phyloP scores from a whole-genome alignment of 2,113 vertebrate species.

The Pelmatolapia mariae region DNA sequence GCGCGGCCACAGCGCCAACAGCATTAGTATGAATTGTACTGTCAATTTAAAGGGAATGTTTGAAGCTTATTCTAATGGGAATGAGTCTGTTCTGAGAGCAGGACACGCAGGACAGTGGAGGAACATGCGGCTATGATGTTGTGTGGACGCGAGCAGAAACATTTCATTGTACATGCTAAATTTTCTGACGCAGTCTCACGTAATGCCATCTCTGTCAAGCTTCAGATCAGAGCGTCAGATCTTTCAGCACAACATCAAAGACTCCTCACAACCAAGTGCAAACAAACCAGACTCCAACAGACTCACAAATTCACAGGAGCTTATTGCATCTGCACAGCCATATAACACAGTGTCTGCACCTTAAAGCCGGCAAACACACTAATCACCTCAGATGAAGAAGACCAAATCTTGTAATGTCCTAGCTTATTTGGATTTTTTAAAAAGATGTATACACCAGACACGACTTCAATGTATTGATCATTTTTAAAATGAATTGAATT shows the following conservation, averaged over 20 bases:
- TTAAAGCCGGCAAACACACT: not conserved
- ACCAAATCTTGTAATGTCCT: not conserved
- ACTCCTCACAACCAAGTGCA: not conserved
- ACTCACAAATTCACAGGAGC: not conserved
- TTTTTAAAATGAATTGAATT: not conserved
- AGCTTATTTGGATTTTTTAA: not conserved
- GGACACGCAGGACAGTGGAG: not conserved
- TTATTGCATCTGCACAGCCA: not conserved
- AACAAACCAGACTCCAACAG: not conserved
- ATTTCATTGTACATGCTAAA: not conserved
- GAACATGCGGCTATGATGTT: not conserved
- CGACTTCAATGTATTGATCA: not conserved
- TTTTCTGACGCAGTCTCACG: not conserved
- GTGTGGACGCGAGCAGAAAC: not conserved
- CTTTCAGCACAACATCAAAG: slow-evolving; percentile 53
- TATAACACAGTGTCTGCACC: not conserved
- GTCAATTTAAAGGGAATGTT: slow-evolving; percentile 48
- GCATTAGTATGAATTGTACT: slow-evolving; percentile 37
- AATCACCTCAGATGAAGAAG: not conserved
- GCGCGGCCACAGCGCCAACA: not conserved
- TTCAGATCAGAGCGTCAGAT: slow-evolving; percentile 46
- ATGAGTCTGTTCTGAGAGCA: slow-evolving; percentile 25
- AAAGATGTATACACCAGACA: not conserved
- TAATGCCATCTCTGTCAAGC: slow-evolving; percentile 38
- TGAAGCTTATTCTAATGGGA: slow-evolving; percentile 35